phyloP scores from a whole-genome alignment of 2,797 vertebrate genomes.

The Pempheris klunzingeri region DNA sequence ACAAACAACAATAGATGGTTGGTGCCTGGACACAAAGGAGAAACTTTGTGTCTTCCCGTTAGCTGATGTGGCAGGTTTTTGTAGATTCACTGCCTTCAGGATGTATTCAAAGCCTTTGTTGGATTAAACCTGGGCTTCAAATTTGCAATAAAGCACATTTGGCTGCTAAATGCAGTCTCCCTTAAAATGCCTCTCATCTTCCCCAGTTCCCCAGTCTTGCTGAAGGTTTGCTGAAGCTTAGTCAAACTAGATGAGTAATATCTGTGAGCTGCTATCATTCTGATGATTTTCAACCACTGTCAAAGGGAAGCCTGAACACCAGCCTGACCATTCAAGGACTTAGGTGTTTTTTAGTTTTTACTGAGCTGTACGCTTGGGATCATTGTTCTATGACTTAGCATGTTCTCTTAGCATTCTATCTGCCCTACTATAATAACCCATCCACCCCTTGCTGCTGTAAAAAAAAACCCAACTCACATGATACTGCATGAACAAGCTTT shows the following conservation, averaged over 20 bases:
- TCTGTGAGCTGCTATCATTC: constrained; percentile 4
- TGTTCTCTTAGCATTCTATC: background rate
- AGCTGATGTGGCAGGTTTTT: background rate
- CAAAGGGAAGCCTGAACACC: background rate
- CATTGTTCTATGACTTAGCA: constrained; percentile 1
- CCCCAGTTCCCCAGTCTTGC: background rate
- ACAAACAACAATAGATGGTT: constrained; percentile 40
- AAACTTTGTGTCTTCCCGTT: constrained; percentile 12
- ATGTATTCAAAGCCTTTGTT: constrained; percentile 19
- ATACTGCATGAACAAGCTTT: background rate
- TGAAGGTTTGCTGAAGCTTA: background rate
- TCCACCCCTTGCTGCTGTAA: background rate
- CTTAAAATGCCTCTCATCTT: constrained; percentile 1
- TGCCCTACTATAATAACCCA: constrained; percentile 1
- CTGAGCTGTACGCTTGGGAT: background rate
- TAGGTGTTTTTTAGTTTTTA: background rate
- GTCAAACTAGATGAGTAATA: constrained; percentile 12
- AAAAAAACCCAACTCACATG: background rate
- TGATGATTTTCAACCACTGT: background rate
- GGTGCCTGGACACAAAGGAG: background rate
- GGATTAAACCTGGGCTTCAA: constrained; percentile 22
- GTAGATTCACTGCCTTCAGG: background rate
- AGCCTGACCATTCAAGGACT: background rate
- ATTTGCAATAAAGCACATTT: constrained; percentile 21
- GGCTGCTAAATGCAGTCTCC: constrained; percentile 30